A percentile compares a stretch with the other conserved stretches of the same genome.
Conservation (phyloP, 2,113 vertebrate genomes). For the Pangasianodon hypophthalmus region DNA sequence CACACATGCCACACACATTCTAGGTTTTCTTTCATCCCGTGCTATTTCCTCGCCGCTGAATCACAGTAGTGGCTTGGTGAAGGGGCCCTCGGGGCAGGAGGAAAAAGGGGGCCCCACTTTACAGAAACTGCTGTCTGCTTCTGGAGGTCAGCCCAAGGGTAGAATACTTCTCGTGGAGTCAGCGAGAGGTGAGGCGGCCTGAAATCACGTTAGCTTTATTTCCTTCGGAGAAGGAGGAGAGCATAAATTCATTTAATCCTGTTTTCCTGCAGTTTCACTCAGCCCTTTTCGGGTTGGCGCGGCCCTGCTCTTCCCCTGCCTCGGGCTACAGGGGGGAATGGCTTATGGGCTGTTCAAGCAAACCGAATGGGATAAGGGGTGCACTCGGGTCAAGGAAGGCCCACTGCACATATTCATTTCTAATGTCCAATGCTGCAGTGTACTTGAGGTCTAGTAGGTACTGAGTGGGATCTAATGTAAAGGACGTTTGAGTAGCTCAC, state of each 20-base stretch:
- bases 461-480: neutral
- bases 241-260: conserved; percentile 81
- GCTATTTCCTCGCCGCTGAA: conserved; percentile 65
- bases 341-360: conserved; percentile 60
- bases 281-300: conserved; percentile 67
- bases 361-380: conserved; percentile 61
- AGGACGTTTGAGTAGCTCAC: neutral
- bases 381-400: conserved; percentile 61
- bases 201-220: conserved; percentile 79
- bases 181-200: conserved; percentile 77
- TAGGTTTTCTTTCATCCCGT: conserved; percentile 58
- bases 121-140: conserved; percentile 74
- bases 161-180: conserved; percentile 79
- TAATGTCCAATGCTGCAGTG: neutral
- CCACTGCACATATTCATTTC: conserved; percentile 26
- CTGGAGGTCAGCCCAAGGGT: conserved; percentile 79
- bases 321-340: conserved; percentile 57
- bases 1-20: conserved; percentile 42
- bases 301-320: conserved; percentile 65
- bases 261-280: conserved; percentile 77
- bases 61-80: conserved; percentile 60
- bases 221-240: conserved; percentile 63
- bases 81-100: conserved; percentile 13
- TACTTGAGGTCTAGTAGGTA: neutral
- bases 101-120: conserved; percentile 59